Percentiles rank a stretch among this genome's conserved stretches.
These are phyloP conservation scores for Glaucomys volans DNA, from an alignment of 2,113 vertebrate species.

Conservation along the genomic window DNA sequence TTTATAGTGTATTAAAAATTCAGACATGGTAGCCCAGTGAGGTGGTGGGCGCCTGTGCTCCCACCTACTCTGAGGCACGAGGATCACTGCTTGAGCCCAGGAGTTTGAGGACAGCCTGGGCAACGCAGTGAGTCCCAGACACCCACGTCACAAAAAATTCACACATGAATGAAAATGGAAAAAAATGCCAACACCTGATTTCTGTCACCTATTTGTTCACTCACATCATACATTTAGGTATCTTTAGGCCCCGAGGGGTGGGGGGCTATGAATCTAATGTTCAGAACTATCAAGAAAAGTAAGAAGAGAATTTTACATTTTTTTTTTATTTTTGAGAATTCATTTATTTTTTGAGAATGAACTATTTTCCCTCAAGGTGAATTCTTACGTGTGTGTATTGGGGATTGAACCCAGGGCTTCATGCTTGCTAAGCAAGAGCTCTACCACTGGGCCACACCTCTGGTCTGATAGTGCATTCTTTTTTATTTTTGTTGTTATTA, in stretches of 20 bases:
- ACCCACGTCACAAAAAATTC: too few species aligned
- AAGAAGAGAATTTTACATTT: neutral
- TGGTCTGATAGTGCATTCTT: neutral
- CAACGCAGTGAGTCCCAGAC: neutral
- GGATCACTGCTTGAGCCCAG: neutral
- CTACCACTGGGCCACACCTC: neutral
- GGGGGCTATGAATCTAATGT: neutral
- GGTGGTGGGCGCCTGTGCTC: neutral
- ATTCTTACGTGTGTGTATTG: neutral
- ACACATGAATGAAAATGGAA: neutral
- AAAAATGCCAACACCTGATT: neutral
- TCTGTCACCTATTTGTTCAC: neutral
- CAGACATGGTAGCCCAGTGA: neutral
- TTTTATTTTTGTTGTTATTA: neutral
- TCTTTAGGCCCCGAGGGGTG: neutral
- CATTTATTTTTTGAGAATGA: too few species aligned
- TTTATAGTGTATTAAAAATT: conserved; percentile 83
- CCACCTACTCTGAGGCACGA: neutral
- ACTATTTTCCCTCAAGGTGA: neutral
- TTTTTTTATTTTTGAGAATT: too few species aligned
- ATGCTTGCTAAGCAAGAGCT: neutral
- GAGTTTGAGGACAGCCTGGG: neutral
- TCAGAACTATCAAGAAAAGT: neutral
- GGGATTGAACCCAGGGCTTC: neutral
- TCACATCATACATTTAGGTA: neutral